Evolutionary conservation across 2,888 invertebrate species (phyloP).

Genomic region (Caenorhabditis macrosperma): DNA sequence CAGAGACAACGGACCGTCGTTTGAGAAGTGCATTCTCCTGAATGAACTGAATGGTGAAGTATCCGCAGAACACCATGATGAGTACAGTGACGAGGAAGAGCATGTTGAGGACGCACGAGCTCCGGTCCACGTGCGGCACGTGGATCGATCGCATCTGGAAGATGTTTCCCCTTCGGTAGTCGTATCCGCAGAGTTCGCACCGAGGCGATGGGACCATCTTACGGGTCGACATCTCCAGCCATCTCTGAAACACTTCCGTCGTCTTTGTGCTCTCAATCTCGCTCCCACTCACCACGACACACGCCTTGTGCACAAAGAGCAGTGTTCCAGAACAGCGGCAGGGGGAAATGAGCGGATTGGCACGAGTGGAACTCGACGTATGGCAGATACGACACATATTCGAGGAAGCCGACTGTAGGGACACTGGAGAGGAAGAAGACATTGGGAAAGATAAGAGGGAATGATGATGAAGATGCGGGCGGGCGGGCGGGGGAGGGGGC

Average conservation of each 20-base stretch:
- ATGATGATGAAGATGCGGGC: not conserved
- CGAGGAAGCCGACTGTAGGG: slow-evolving; percentile 60
- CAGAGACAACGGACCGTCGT: slow-evolving; percentile 10
- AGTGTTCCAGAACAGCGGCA: slow-evolving; percentile 83
- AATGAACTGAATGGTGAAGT: slow-evolving; percentile 50
- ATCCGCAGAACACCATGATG: slow-evolving; percentile 48
- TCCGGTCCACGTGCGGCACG: slow-evolving; percentile 48
- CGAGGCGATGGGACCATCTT: slow-evolving; percentile 82
- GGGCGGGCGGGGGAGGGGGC: not conserved
- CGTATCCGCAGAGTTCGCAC: slow-evolving; percentile 83
- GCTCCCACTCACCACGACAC: slow-evolving; percentile 81
- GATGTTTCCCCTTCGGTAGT: slow-evolving; percentile 82
- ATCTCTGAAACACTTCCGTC: slow-evolving; percentile 81
- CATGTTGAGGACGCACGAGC: slow-evolving; percentile 43
- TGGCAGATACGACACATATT: slow-evolving; percentile 83
- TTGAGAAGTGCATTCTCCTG: slow-evolving; percentile 54
- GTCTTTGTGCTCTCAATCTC: not conserved
- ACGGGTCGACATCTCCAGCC: slow-evolving; percentile 83
- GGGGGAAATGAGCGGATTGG: slow-evolving; percentile 82
- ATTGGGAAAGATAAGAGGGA: not conserved
- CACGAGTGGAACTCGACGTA: slow-evolving; percentile 56
- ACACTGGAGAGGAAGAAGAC: slow-evolving; percentile 62
- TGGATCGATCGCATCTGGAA: slow-evolving; percentile 81
- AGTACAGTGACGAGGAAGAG: slow-evolving; percentile 45
- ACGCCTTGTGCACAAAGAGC: slow-evolving; percentile 83